phyloP scores from a whole-genome alignment of 2,888 invertebrate genomes.

The Caenorhabditis virilis region DNA sequence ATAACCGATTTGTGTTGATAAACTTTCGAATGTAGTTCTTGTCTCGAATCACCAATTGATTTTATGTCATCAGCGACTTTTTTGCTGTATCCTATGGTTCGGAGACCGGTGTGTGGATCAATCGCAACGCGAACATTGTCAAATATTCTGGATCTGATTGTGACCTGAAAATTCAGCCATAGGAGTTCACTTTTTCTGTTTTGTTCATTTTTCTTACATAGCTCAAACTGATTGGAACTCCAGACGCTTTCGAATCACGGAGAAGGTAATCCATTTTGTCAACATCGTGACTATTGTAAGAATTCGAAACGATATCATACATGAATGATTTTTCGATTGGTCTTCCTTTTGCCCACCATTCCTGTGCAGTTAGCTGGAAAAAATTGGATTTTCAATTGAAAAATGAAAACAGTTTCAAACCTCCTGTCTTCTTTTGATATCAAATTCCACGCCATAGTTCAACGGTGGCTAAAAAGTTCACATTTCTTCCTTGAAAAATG shows the following conservation, averaged over 20 bases:
- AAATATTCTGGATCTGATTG: conserved; percentile 22
- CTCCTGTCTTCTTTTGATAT: too few species aligned
- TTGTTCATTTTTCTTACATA: too few species aligned
- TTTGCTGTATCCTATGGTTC: conserved; percentile 22
- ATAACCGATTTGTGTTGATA: conserved; percentile 63
- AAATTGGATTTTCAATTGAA: too few species aligned
- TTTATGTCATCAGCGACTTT: conserved; percentile 21
- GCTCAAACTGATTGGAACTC: conserved; percentile 28
- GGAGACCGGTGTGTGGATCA: conserved; percentile 26
- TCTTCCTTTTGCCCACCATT: conserved; percentile 49
- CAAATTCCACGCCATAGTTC: too few species aligned
- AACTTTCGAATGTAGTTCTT: conserved; percentile 53
- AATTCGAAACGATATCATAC: conserved; percentile 72
- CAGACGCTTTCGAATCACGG: conserved; percentile 70
- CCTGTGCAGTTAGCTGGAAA: too few species aligned
- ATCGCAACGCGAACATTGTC: conserved; percentile 36
- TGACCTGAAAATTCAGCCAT: conserved; percentile 11
- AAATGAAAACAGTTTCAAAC: too few species aligned
- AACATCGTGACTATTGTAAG: conserved; percentile 50
- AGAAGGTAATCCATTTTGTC: conserved; percentile 75
- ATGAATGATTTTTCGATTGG: conserved; percentile 71
- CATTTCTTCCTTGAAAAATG: background rate
- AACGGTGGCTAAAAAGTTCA: background rate
- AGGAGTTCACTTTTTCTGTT: too few species aligned
- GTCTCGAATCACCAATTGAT: conserved; percentile 42